phyloP scores from a whole-genome alignment of 2,888 invertebrate genomes.

The Sipha maydis region DNA sequence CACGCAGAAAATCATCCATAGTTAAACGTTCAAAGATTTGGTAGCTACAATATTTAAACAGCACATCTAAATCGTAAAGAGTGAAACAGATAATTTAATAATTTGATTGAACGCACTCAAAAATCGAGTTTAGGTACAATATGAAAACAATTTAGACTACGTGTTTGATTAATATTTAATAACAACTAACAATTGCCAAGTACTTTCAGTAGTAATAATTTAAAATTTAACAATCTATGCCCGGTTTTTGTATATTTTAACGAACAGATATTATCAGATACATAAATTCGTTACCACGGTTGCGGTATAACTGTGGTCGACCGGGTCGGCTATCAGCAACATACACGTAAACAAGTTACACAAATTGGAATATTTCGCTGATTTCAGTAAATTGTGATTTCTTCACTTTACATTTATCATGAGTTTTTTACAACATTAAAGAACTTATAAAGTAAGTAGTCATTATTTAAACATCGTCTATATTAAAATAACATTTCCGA shows the following conservation, averaged over 20 bases:
- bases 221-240: neutral
- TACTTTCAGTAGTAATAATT: neutral
- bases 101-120: neutral
- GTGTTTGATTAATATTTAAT: neutral
- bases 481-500: neutral
- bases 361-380: conserved; percentile 3
- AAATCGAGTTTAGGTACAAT: too few relatives aligned
- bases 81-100: neutral
- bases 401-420: neutral
- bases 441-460: conserved; percentile 19
- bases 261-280: neutral
- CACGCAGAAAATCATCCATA: conserved; percentile 15
- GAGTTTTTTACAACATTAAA: neutral
- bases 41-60: neutral
- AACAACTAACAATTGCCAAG: too few relatives aligned
- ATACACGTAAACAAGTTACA: conserved; percentile 54
- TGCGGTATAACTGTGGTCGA: neutral
- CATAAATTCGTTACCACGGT: neutral
- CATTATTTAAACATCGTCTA: neutral
- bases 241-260: neutral
- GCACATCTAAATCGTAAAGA: neutral
- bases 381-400: neutral
- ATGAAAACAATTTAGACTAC: neutral
- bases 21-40: neutral
- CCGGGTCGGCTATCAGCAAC: conserved; percentile 16